Base-by-base conservation (phyloP, 37 sponge, comb jelly and placozoan genomes). In the Halisarca cf. caerulea region DNA sequence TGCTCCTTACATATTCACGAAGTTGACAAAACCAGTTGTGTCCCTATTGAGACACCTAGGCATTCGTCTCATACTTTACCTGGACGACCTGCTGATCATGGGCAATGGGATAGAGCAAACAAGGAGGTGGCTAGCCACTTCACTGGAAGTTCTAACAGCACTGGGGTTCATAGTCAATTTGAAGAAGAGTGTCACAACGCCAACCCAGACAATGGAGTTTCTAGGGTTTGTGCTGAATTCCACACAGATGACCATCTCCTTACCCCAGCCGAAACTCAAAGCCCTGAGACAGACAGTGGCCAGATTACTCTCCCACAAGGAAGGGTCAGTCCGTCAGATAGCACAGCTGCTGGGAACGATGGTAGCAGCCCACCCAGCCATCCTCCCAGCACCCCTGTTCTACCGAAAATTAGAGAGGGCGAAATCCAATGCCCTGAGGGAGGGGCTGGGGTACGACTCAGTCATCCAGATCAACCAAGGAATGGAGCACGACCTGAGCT, bases 31-130 rank as follows among this genome's bases (percentile, higher is more conserved):
- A 39, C 84, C 89, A 27, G 81, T 89, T 34, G 30, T 89, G 60
- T 71, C 60, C 3, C 23, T 27, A 2, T 8, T 59, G 60, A 59
- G 60, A 6, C 3, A 6, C 3, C 60, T 47, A 40, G 85, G 84
- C 8, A 27, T 83, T 8, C 80, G 81, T 8, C 14, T 23, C 47
- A 53, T 84, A 20, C 82, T 89, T 0, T 84, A 47, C 80, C 73
- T 84, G 60, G 84, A 89, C 62, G 89, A 89, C 73, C 80, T 89
- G 70, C 44, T 89, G 59, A 7, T 89, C 68, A 64, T 89, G 71
- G 84, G 82, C 23, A n/a, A n/a, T 27, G 25, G 23, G 14, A 61
- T 38, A 59, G 57, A 60, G 64, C n/a, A 24, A 81, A 51, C 53
- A 35, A 80, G 60, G 60, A 51, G 70, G 24, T 81, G 80, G 25